Conservation (phyloP, 2,113 vertebrate species). For the Excalfactoria chinensis region DNA sequence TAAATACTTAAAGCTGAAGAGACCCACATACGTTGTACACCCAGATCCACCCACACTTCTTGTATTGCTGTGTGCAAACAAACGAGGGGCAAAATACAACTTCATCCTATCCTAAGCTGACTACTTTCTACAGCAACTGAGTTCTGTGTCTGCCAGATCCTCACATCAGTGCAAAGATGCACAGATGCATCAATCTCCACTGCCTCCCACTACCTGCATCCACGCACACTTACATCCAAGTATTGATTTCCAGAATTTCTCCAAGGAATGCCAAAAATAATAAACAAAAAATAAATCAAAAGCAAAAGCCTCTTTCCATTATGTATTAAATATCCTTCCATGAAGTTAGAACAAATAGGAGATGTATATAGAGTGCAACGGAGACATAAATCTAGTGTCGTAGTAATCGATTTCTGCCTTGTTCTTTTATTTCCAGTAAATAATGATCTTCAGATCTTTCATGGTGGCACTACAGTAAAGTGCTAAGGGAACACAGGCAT, state of each 20-base stretch:
- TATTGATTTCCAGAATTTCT: conserved; percentile 81
- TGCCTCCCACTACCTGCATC: conserved; percentile 22
- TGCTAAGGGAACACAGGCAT: conserved; percentile 55
- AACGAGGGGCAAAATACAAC: background rate
- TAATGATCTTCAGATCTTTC: conserved; percentile 82
- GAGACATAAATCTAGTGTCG: conserved; percentile 81
- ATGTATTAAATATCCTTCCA: conserved; percentile 81
- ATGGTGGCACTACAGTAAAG: conserved; percentile 68
- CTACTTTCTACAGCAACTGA: background rate
- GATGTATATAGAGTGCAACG: conserved; percentile 78
- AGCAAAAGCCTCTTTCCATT: conserved; percentile 78
- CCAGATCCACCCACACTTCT: background rate
- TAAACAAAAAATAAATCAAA: conserved; percentile 83
- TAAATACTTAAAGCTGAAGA: background rate
- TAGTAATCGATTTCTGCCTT: conserved; percentile 82
- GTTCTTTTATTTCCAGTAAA: conserved; percentile 84
- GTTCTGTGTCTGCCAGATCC: background rate
- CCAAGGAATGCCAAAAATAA: conserved; percentile 79
- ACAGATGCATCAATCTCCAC: conserved; percentile 20
- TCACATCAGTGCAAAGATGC: background rate
- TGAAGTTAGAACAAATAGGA: conserved; percentile 83
- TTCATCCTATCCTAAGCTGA: background rate
- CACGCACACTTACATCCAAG: conserved; percentile 34
- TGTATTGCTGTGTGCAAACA: background rate
- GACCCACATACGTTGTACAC: background rate